Base-by-base conservation (phyloP, 64 coral and sea anemone species). In the Montipora capricornis region DNA sequence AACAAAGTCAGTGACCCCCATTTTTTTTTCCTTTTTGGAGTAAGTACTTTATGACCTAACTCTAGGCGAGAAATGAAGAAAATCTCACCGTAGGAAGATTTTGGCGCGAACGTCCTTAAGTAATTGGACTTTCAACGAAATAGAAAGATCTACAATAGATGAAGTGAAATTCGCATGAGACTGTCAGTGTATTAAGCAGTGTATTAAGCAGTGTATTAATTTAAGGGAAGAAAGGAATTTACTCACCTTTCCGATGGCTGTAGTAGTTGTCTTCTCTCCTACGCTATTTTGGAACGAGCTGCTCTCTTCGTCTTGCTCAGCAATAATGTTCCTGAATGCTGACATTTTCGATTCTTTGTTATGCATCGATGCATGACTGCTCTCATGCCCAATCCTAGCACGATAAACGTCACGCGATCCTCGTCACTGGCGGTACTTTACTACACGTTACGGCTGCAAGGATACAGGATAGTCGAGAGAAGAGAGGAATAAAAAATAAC, bases 191-290 rank as follows among this genome's bases (percentile, higher is more conserved):
- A 22, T 22, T 22, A 71, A 20, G 5, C 3, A 20, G 5, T 4
- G 1, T 5, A 37, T 37, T 37, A 71, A 20, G 5, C 3, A 20
- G 5, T 4, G 1, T 5, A 37, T 37, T 37, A 37, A 37, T 37
- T 37, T 37, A 37, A 37, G 29, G 29, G 29, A 37, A 37, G 29
- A 37, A 37, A 37, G 29, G 29, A 12, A 66, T 4, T 3, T 19
- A 16, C 77, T 80, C 15, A 83, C 89, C 77, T 91, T 91, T 57
- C 89, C 89, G 55, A 91, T 52, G 13, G 89, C 79, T 11, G 89
- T 91, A 11, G 81, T 13, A 45, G 89, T 91, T 59, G 89, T 91
- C 53, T 57, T 80, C 6, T 83, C 20, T 62, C 50, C 44, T 3
- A 91, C 8, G 24, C 78, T 82, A 10, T 83, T 49, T 50, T 91